Base-by-base conservation (phyloP, 64 coral and sea anemone genomes). In the Montipora cactus region DNA sequence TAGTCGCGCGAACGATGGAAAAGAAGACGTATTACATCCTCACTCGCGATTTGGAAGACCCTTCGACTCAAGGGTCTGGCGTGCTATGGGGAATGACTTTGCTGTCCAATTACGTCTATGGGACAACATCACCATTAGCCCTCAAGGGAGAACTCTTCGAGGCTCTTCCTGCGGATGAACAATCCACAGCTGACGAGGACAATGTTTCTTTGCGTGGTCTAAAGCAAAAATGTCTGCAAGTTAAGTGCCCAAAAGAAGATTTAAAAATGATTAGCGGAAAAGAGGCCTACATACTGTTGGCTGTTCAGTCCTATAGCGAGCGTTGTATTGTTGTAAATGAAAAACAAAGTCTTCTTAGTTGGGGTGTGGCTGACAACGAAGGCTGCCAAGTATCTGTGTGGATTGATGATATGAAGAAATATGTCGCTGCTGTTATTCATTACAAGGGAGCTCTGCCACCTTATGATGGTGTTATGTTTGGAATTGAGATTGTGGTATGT, bases 401-500 rank as follows among this genome's bases (percentile, higher is more conserved):
- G 72, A 79, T 92, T 47, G 94, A 97, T 74, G 93, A 97, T 22
- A 12, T 97, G 72, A 90, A 92, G 67, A 90, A 80, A 78, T 58
- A 95, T 59, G 90, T 97, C n/a, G 23, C 84, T 77, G 83, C 76
- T 53, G 6, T 77, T 51, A 78, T 97, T 50, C 88, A 61, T 44
- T 97, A 95, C 50, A 95, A 89, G 18, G 96, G 96, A 79, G 87
- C 89, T 12, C 83, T 97, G 51, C 84, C 89, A 2, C 89, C 93
- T 64, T 95, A 95, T 81, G 78, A 92, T 89, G 96, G 96, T 47
- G 87, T 93, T 45, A 97, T 97, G 96, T 97, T 95, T 94, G 96
- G 96, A 48, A 79, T 97, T 45, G 92, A 95, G 82, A 95, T 97
- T 89, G 55, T 92, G 96, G 96, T 97, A 89, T 79, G 93, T 78